phyloP scores from a whole-genome alignment of 2,797 vertebrate species.

The Novumbra hubbsi region DNA sequence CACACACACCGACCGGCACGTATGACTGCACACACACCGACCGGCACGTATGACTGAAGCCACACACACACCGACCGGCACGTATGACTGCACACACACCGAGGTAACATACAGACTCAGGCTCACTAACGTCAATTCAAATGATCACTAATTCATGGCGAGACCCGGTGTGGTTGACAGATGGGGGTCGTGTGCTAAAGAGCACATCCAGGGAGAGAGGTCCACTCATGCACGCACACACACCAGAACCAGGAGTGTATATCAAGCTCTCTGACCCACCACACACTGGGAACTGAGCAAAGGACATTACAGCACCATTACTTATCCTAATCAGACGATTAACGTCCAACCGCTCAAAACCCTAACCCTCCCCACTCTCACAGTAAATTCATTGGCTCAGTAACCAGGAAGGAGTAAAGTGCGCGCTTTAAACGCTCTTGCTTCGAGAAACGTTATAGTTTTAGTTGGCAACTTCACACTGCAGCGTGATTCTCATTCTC shows the following conservation, averaged over 20 bases:
- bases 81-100: constrained; percentile 8
- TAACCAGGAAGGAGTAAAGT: neutral
- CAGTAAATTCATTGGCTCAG: constrained; percentile 29
- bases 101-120: constrained; percentile 20
- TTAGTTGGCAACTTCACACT: neutral
- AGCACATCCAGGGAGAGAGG: constrained; percentile 36
- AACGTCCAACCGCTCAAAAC: constrained; percentile 17
- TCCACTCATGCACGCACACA: constrained; percentile 36
- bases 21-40: constrained; percentile 10
- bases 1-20: constrained; percentile 12
- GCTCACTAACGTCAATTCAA: constrained; percentile 46
- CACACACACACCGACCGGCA: constrained; percentile 12
- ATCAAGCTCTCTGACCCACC: constrained; percentile 24
- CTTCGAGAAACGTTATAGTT: neutral
- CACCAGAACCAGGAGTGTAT: constrained; percentile 3
- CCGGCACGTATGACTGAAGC: neutral
- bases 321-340: constrained; percentile 21
- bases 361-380: constrained; percentile 15
- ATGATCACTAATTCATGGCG: constrained; percentile 59
- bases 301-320: constrained; percentile 9
- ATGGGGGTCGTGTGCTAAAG: constrained; percentile 52
- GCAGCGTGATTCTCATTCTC: neutral
- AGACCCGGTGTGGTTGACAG: constrained; percentile 52
- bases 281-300: neutral
- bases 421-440: neutral